A percentile compares a stretch with the other conserved stretches of the same genome.
phyloP scores from a whole-genome alignment of 2,113 vertebrate species.

The Suricata suricatta region DNA sequence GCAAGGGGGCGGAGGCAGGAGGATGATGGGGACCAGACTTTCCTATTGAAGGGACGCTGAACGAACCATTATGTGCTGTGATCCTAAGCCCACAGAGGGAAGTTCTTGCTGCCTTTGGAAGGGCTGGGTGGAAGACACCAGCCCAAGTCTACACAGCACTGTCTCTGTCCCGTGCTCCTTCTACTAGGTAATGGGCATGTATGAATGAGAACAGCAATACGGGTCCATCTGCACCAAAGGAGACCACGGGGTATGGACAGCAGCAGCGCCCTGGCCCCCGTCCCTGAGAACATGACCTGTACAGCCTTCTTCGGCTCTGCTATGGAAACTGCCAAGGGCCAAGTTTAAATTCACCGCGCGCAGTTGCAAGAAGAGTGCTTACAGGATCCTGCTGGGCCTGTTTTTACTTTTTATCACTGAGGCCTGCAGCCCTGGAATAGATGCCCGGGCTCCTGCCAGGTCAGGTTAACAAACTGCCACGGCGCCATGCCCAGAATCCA shows the following conservation, averaged over 20 bases:
- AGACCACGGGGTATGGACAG: background rate
- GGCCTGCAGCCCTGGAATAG: background rate
- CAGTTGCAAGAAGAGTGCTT: background rate
- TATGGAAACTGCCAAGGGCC: background rate
- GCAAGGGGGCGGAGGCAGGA: fast-evolving
- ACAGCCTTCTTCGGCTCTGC: background rate
- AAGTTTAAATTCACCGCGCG: background rate
- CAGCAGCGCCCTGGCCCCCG: too few relatives aligned
- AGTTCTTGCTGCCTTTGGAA: background rate
- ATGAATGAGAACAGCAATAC: background rate
- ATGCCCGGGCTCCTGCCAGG: fast-evolving
- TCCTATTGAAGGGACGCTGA: background rate
- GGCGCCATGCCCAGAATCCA: background rate
- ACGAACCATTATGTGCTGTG: fast-evolving
- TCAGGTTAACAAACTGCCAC: background rate
- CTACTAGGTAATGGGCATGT: background rate
- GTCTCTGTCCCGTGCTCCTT: background rate
- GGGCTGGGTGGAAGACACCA: background rate
- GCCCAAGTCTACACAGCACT: too few relatives aligned
- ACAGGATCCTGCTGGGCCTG: conserved; percentile 1
- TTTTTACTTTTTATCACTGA: background rate
- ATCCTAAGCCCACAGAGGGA: background rate
- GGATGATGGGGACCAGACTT: background rate
- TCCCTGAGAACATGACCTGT: background rate
- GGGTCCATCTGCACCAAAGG: background rate